Base-by-base conservation (phyloP, 1,140 invertebrate species). In the Oncopeltus fasciatus region DNA sequence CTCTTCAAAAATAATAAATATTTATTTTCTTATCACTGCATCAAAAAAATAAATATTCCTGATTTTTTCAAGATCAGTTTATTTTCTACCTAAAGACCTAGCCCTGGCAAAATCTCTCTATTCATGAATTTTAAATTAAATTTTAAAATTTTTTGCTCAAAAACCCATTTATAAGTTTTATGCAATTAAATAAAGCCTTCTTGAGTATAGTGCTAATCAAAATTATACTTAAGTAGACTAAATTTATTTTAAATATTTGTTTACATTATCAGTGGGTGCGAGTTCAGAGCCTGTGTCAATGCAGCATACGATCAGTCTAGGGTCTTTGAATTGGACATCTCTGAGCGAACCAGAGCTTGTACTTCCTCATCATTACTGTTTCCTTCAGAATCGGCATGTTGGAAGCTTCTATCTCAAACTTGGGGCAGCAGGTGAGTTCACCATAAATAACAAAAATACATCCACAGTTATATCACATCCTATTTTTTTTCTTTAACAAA, bases 321-420 rank as follows among this genome's bases (percentile, higher is more conserved):
- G 56, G 8, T 63, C 64, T 2, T 29, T 60, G 18, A 53, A 64
- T 56, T 69, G 64, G 64, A 65, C 18, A 16, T 65, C 64, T 20
- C 57, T 65, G 29, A 43, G 49, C n/a, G 47, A 56, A 29, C 16
- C 57, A 2, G 64, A 57, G 26, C 26, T 62, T 28, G 46, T 43
- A 56, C 67, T 74, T 18, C 72, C 71, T 63, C 80, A 81, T 66
- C 69, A 76, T 65, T 83, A 83, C 69, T 82, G 79, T 70, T 83
- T 81, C 71, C 80, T 74, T 64, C 74, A 75, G 49, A 82, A 80
- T 49, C 72, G 83, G 61, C 84, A 86, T 71, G 80, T 82, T 53
- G 83, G 82, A 5, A 85, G 81, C 67, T 84, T 87, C 70, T 87
- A 84, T 70, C 75, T 86, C 2, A 86, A 86, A 75, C 73, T 85